phyloP scores from a whole-genome alignment of 2,888 invertebrate genomes.

The Rhagophthalmus giganteus region DNA sequence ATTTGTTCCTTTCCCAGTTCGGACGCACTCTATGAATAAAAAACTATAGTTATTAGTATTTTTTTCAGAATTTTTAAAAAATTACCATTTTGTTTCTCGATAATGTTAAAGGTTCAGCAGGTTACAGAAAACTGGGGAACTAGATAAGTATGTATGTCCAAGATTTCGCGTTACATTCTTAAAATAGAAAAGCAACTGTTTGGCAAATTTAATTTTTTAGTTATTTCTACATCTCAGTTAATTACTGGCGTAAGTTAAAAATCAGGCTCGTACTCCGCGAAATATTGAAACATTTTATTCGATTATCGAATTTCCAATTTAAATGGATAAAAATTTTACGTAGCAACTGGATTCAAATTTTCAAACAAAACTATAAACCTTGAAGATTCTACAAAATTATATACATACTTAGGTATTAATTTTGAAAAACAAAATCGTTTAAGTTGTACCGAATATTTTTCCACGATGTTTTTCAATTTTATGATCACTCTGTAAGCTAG shows the following conservation, averaged over 20 bases:
- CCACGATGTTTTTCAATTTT: too few species aligned
- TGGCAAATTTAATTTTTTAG: conserved; percentile 30
- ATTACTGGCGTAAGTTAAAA: conserved; percentile 10
- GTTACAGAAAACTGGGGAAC: conserved; percentile 26
- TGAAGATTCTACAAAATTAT: too few species aligned
- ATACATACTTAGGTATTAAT: too few species aligned
- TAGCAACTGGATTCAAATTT: too few species aligned
- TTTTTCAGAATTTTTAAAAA: neutral
- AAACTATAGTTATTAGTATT: conserved; percentile 4
- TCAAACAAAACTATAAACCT: too few species aligned
- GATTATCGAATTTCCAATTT: neutral
- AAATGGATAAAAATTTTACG: conserved; percentile 1
- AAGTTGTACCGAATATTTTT: too few species aligned
- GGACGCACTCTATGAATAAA: conserved; percentile 55
- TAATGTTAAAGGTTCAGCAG: conserved; percentile 7
- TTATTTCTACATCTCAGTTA: conserved; percentile 22
- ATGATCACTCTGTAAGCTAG: too few species aligned
- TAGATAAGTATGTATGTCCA: conserved; percentile 13
- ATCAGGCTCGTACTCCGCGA: conserved; percentile 12
- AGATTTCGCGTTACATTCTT: conserved; percentile 27
- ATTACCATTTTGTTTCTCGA: conserved; percentile 14
- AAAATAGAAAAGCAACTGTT: conserved; percentile 32
- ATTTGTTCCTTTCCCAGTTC: conserved; percentile 79
- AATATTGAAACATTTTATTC: conserved; percentile 1
- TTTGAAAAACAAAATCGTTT: too few species aligned